Base-by-base conservation (phyloP, 2,888 invertebrate genomes). In the Meteorus colon region DNA sequence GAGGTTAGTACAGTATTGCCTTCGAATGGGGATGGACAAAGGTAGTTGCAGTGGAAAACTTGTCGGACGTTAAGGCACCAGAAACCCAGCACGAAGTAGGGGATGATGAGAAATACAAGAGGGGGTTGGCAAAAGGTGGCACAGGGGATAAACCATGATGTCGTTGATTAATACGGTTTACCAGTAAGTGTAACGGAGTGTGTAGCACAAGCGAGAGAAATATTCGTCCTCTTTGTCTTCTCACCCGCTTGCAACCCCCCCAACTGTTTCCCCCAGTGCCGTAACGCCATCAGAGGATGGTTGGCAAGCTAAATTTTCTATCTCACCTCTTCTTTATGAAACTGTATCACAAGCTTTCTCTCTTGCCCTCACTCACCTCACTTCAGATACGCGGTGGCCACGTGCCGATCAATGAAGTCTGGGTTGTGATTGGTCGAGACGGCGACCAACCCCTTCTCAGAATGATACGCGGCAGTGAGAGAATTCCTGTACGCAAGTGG, bases 131-230 rank as follows among this genome's bases (percentile, higher is more conserved):
- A 71, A 45, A 62, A 68, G 68, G 77, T 77, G 83, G 83, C 81
- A 82, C 78, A 84, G 83, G 83, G 88, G 86, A 88, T 89, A 89
- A 89, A 87, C 88, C 88, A 86, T 88, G 89, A 89, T 88, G 89
- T 89, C 89, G 88, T 88, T 89, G 89, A 89, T 89, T 89, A 89
- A 89, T 89, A 89, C 88, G 88, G 89, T 89, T 89, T 89, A 89
- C 88, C 89, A 87, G 89, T 89, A 89, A 89, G 89, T 89, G 89
- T 89, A 89, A 89, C 89, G 89, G 89, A 89, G 89, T 89, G 89
- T 89, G 89, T 86, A 87, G 88, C 88, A 75, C 69, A 76, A 77
- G 16, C 85, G 83, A 84, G 83, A 55, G 55, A 55, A 55, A 55
- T 55, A 55, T 55, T 55, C 6, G n/a, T 55, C 82, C 76, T 68